Conservation (phyloP, 2,797 vertebrate genomes). For the Enteromius viviparus region DNA sequence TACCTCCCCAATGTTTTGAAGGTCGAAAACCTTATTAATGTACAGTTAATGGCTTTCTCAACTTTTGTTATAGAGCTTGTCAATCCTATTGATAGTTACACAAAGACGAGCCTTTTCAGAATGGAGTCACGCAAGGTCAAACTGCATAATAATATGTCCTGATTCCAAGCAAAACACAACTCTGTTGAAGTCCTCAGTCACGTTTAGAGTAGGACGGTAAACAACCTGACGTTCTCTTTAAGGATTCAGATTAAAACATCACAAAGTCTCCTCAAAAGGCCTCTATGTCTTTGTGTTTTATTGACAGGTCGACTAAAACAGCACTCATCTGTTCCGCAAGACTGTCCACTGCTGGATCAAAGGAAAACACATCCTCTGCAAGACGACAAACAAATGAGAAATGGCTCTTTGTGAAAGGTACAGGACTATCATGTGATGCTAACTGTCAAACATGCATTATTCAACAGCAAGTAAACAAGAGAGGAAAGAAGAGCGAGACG, state of each 20-base stretch:
- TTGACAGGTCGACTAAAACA: conserved; percentile 24
- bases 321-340: neutral
- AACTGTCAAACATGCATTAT: conserved; percentile 76
- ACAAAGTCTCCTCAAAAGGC: neutral
- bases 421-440: conserved; percentile 64
- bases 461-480: conserved; percentile 78
- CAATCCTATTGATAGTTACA: conserved; percentile 25
- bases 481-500: conserved; percentile 67
- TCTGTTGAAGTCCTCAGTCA: conserved; percentile 9
- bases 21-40: conserved; percentile 37
- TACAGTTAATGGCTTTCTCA: conserved; percentile 41
- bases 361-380: conserved; percentile 5
- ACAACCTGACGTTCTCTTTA: neutral
- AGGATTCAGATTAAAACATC: conserved; percentile 11
- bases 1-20: conserved; percentile 31
- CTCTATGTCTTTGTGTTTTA: conserved; percentile 27
- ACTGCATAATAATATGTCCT: neutral
- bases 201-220: conserved; percentile 5
- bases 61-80: conserved; percentile 26
- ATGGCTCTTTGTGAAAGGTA: conserved; percentile 29
- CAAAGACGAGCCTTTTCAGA: conserved; percentile 5
- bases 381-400: conserved; percentile 34
- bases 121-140: conserved; percentile 21
- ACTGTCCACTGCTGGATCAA: conserved; percentile 16
- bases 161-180: conserved; percentile 18